Evolutionary conservation across 2,888 invertebrate species (phyloP).

Genomic region (Chironomus riparius): DNA sequence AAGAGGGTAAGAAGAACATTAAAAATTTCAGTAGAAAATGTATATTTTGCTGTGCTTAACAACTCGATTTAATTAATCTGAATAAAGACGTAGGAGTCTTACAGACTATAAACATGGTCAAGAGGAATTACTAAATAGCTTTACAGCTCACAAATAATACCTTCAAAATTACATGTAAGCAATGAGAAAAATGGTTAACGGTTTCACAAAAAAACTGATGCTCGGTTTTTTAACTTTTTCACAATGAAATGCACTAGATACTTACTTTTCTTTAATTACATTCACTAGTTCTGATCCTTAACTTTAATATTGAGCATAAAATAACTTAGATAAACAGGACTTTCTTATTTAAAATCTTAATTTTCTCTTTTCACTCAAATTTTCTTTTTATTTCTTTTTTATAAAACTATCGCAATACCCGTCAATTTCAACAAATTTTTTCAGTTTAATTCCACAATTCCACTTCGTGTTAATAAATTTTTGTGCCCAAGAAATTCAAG

Average conservation of each 20-base stretch:
- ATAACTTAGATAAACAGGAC: neutral
- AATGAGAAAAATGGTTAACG: conserved; percentile 1
- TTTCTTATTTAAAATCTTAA: neutral
- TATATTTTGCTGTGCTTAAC: neutral
- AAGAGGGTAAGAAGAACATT: neutral
- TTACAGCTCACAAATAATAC: neutral
- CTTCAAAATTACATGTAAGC: neutral
- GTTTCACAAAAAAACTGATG: conserved; percentile 14
- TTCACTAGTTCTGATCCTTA: neutral
- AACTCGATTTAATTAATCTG: neutral
- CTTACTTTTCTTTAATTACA: neutral
- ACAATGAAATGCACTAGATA: neutral
- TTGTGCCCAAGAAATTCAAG: too few relatives aligned
- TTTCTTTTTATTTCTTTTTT: neutral
- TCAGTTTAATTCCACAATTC: too few relatives aligned
- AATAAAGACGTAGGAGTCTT: neutral
- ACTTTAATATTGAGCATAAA: neutral
- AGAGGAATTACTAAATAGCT: neutral
- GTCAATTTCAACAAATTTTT: too few relatives aligned
- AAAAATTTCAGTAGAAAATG: neutral
- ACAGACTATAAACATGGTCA: neutral
- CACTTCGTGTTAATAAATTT: too few relatives aligned
- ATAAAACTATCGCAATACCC: too few relatives aligned
- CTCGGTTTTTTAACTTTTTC: neutral
- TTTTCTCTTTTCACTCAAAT: neutral